A percentile compares a stretch with the other conserved stretches of the same genome.
These are phyloP conservation scores for Laterallus jamaicensis DNA, from an alignment of 2,113 vertebrate genomes.

Conservation along the genomic window DNA sequence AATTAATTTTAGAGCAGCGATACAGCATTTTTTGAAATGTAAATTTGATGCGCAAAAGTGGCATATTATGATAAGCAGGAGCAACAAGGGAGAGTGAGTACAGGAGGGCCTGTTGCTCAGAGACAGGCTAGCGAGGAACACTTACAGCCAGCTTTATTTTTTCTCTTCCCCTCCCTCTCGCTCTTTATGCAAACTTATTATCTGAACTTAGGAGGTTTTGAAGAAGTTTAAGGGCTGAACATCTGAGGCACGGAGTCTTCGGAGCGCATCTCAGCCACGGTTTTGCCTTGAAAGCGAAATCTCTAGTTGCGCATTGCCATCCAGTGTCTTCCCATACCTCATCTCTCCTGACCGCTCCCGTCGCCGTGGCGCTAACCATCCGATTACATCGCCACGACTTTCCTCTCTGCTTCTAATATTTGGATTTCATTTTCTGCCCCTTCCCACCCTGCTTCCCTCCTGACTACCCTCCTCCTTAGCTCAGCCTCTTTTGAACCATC, in stretches of 20 bases:
- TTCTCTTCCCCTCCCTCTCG: slow-evolving; percentile 12
- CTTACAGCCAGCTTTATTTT: slow-evolving; percentile 20
- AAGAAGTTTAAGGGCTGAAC: slow-evolving; percentile 49
- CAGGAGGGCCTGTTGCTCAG: slow-evolving; percentile 58
- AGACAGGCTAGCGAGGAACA: slow-evolving; percentile 55
- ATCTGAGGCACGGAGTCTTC: slow-evolving; percentile 1
- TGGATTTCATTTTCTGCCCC: slow-evolving; percentile 64
- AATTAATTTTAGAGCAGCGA: slow-evolving; percentile 75
- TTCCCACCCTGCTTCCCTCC: neutral
- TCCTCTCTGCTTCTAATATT: slow-evolving; percentile 66
- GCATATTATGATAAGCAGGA: slow-evolving; percentile 71
- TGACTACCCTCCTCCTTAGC: slow-evolving; percentile 47
- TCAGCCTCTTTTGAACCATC: slow-evolving; percentile 74
- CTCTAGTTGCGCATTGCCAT: slow-evolving; percentile 52
- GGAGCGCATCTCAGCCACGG: neutral
- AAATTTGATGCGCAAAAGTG: slow-evolving; percentile 74
- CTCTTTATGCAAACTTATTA: slow-evolving; percentile 66
- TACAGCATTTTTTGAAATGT: slow-evolving; percentile 77
- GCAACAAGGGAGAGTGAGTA: slow-evolving; percentile 49
- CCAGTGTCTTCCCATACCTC: slow-evolving; percentile 33
- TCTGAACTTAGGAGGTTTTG: slow-evolving; percentile 30
- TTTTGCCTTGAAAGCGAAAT: slow-evolving; percentile 30
- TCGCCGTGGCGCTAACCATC: neutral
- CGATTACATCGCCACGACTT: neutral
- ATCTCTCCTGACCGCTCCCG: slow-evolving; percentile 12